Evolutionary conservation across 2,113 vertebrate species (phyloP), one percentile per base, ranked within the genome.

Genomic region (Amazona vittata): DNA sequence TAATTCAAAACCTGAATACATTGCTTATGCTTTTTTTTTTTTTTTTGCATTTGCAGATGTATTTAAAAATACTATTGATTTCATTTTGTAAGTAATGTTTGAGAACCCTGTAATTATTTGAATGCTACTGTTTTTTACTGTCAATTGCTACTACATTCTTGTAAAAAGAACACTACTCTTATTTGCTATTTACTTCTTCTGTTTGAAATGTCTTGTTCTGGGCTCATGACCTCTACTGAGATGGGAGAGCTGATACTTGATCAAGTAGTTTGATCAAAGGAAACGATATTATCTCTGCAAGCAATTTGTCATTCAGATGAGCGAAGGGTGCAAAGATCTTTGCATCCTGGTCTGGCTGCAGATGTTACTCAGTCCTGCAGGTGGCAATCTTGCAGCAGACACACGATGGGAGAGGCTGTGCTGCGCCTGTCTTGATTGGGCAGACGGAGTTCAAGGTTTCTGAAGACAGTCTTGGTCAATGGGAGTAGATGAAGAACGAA

Each of bases 361-460:
- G 70, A 8, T 4, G 10, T 59, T 41, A 5, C 2, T 20, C 19
- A 15, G 91, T 44, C 96, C 96, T 94, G 94, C 60, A 95, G 96
- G 25, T 94, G 96, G 96, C 95, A 93, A 75, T 49, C 90, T 86
- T 94, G 96, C 86, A 84, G 85, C 86, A 95, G 88, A 49, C 43
- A 83, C 67, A 21, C 0, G 2, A 6, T 50, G 33, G 25, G 31
- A 60, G 37, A 83, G 35, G 25, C 7, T 22, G 35, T 6, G 14
- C 37, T 16, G 13, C 0, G 0, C 33, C 44, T 29, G 24, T 16
- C 24, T 65, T 47, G 59, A 14, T 59, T 44, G 63, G 39, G 22
- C 8, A 73, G 80, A 69, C 2, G 49, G 53, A 22, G 4, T 10
- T 15, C 18, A n/a, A 71, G 18, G 7, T 35, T 77, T 46, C 50